These are phyloP conservation scores for Podotricha telesiphe DNA, from an alignment of 2,888 invertebrate genomes.

Conservation along the genomic window DNA sequence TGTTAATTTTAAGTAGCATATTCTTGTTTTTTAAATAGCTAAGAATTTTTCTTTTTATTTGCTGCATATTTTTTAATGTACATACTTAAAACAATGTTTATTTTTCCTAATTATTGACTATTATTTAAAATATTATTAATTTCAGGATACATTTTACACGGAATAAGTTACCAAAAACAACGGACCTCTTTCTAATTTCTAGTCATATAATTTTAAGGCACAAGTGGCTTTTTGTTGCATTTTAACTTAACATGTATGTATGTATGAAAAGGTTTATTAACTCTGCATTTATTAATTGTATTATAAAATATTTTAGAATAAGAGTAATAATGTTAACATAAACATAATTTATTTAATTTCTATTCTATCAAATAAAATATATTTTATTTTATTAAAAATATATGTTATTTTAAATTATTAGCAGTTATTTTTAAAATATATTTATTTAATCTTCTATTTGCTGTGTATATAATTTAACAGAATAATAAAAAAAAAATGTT, in stretches of 20 bases:
- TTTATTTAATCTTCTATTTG: not conserved
- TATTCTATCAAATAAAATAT: not conserved
- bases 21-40: no score
- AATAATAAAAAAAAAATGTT: constrained; percentile 20
- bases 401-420: not conserved
- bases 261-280: constrained; percentile 1
- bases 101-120: not conserved
- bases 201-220: constrained; percentile 29
- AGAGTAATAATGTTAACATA: constrained; percentile 19
- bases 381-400: not conserved
- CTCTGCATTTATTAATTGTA: constrained; percentile 20
- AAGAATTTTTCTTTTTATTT: no score
- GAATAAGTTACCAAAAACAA: constrained; percentile 13
- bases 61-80: no score
- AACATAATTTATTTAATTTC: not conserved
- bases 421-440: not conserved
- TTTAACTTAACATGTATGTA: constrained; percentile 5
- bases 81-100: no score
- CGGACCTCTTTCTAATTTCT: constrained; percentile 33
- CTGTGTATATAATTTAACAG: constrained; percentile 30
- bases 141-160: not conserved
- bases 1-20: no score
- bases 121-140: not conserved
- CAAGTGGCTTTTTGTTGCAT: constrained; percentile 11
- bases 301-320: constrained; percentile 18